Evolutionary conservation across 2,888 invertebrate species (phyloP), one percentile per base, ranked within the genome.

Genomic region (Ecliptopera silaceata): DNA sequence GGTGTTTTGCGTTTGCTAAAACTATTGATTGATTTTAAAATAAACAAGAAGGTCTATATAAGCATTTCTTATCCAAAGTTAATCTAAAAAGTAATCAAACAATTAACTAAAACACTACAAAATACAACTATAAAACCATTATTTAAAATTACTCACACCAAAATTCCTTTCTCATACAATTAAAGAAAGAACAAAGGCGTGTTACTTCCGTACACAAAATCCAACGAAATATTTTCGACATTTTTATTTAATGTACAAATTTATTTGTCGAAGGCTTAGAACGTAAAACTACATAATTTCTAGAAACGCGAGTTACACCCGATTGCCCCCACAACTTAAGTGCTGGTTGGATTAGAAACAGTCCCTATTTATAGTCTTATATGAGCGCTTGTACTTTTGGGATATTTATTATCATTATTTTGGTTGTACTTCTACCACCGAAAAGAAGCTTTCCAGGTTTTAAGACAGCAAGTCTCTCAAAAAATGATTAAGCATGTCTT

Each of bases 251-350:
- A 50, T 54, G 63, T 61, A 50, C 60, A 53, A 60, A 52, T 55
- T 63, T 68, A 68, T 70, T 68, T 59, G 62, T 69, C 61, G 69
- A 65, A 71, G 70, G 66, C 66, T 65, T 68, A 68, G 70, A 75
- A 77, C 60, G 60, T 65, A 82, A 82, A 84, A 87, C 86, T 86
- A 82, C 74, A 75, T 81, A 84, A 82, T 83, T 75, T 77, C 77
- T 82, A 74, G 81, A 80, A 84, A 84, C 75, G 82, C 78, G 81
- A 84, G 80, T 75, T 79, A 78, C 80, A 77, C 75, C 78, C 86
- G 81, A 84, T 85, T 84, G 86, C 88, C 88, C 84, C 85, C 87
- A 79, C 86, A 79, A 84, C 86, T 88, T 88, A 89, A 89, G 90
- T 88, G 86, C 82, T 71, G 79, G 80, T 76, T 75, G 88, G 87